Base-by-base conservation (phyloP, 1,140 invertebrate species). In the Ceratina japonica region DNA sequence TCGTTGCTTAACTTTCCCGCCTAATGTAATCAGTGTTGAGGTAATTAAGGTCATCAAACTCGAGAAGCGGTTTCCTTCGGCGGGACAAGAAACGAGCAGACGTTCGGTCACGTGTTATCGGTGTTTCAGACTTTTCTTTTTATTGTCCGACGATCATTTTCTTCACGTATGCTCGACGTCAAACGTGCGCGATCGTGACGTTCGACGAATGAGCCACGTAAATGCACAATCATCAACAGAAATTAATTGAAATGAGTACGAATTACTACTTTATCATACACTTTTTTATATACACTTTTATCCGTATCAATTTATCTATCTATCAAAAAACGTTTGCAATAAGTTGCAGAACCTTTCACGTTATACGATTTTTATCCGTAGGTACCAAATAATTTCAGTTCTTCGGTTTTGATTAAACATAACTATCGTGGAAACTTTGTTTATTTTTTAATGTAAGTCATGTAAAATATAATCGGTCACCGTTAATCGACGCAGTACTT, bases 11-110 rank as follows among this genome's bases (percentile, higher is more conserved):
- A 90, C 89, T 90, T 90, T 89, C 83, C 73, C 79, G 82, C 84
- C 86, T 89, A 89, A 90, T 90, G 81, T 89, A 89, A 90, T 89
- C 87, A 88, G 87, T 88, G 87, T 89, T 89, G 87, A 90, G 87
- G 85, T 90, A 90, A 90, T 90, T 90, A 87, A 88, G 88, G 79
- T 88, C 83, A 88, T 89, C 88, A 89, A 88, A 88, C 85, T 87
- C 85, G 85, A 89, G 88, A 87, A 86, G 83, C 86, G 81, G 83
- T 86, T 88, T 89, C 78, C 88, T 87, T 83, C 71, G 76, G 84
- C 69, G 66, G 37, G 69, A 63, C 37, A 75, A 31, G 65, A 75
- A 73, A 61, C 70, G 68, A 79, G 72, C 54, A 51, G 79, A 54
- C 64, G 69, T 27, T 18, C 59, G 72, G 84, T 84, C 89, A 88